These are phyloP conservation scores for Seira ritae DNA, from an alignment of 2,888 invertebrate genomes.

Conservation along the genomic window DNA sequence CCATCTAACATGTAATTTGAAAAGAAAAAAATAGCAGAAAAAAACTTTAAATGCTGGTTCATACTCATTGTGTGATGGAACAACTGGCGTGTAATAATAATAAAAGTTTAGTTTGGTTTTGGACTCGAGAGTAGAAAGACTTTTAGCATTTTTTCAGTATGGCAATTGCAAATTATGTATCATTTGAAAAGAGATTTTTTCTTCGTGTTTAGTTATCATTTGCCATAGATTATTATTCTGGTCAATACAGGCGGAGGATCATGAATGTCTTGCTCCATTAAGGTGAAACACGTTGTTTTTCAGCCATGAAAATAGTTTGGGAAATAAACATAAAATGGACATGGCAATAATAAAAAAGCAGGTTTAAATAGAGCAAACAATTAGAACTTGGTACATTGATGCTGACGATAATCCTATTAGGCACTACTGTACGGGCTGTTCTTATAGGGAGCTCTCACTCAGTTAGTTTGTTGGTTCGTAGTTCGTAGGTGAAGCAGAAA, in stretches of 20 bases:
- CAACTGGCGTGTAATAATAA: too few relatives aligned
- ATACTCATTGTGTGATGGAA: not conserved
- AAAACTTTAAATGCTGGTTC: constrained; percentile 7
- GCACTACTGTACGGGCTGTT: too few relatives aligned
- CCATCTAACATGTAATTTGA: constrained; percentile 7
- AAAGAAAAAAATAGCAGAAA: not conserved
- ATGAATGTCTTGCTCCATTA: too few relatives aligned
- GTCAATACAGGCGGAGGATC: too few relatives aligned
- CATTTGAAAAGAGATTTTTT: constrained; percentile 24
- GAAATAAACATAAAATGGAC: constrained; percentile 12
- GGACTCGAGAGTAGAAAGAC: too few relatives aligned
- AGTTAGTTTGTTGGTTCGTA: too few relatives aligned
- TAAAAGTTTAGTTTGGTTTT: too few relatives aligned
- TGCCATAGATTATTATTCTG: too few relatives aligned
- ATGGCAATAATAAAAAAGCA: constrained; percentile 1
- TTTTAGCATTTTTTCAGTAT: not conserved
- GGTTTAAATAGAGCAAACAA: constrained; percentile 26
- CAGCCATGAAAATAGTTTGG: constrained; percentile 18
- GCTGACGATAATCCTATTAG: too few relatives aligned
- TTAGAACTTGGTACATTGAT: constrained; percentile 6
- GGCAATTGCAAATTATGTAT: constrained; percentile 32
- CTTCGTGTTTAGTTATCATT: too few relatives aligned
- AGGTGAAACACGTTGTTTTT: constrained; percentile 18
- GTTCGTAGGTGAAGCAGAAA: too few relatives aligned
- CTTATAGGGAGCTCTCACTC: too few relatives aligned